A percentile compares a stretch with the other conserved stretches of the same genome.
Conservation (phyloP, 1,140 invertebrate genomes). For the Platorchestia sp. region DNA sequence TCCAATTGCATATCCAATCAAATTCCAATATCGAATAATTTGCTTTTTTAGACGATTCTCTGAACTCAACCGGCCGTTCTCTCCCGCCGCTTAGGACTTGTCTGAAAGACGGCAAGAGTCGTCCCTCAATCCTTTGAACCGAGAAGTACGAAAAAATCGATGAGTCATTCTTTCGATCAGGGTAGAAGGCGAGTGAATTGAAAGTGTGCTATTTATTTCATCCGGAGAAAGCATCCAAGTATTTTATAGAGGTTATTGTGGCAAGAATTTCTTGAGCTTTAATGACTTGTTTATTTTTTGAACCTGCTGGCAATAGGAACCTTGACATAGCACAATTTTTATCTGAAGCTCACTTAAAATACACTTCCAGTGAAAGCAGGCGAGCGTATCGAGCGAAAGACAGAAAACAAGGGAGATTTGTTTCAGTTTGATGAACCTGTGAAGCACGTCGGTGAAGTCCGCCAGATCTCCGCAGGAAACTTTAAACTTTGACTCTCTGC, state of each 20-base stretch:
- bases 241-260: neutral
- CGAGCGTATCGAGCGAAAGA: neutral
- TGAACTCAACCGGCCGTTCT: neutral
- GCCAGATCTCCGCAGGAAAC: neutral
- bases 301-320: neutral
- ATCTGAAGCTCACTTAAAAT: neutral
- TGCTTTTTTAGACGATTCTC: conserved; percentile 23
- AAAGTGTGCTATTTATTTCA: neutral
- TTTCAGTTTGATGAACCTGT: neutral
- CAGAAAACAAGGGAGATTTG: neutral
- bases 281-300: neutral
- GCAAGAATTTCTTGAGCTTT: neutral
- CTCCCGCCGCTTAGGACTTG: conserved; percentile 2
- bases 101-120: neutral
- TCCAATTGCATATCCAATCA: conserved; percentile 45
- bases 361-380: neutral
- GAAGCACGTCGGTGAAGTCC: neutral
- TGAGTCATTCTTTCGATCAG: conserved; percentile 22
- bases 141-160: neutral
- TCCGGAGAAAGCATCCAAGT: neutral
- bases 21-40: conserved; percentile 51
- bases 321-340: neutral
- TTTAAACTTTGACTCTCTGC: neutral
- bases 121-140: neutral
- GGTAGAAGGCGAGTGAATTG: neutral